phyloP scores from a whole-genome alignment of 2,888 invertebrate genomes.

The Sylvicola fuscatus region DNA sequence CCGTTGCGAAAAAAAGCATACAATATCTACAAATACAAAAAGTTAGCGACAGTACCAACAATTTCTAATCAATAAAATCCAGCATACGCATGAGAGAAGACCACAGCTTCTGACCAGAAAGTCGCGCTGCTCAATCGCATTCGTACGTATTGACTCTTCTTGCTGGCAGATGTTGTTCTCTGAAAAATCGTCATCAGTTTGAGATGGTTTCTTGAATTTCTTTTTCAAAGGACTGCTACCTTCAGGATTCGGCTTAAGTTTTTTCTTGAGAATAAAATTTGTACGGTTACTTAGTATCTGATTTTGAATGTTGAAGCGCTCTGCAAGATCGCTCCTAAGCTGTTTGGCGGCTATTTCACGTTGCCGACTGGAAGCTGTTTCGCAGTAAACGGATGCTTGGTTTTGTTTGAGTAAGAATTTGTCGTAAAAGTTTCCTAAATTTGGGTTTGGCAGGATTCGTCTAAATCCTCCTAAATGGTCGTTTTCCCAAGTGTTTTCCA shows the following conservation, averaged over 20 bases:
- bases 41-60: background rate
- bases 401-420: slow-evolving; percentile 50
- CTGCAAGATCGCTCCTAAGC: slow-evolving; percentile 36
- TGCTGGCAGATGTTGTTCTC: slow-evolving; percentile 32
- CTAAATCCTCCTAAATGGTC: slow-evolving; percentile 55
- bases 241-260: slow-evolving; percentile 12
- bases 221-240: slow-evolving; percentile 9
- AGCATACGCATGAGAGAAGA: slow-evolving; percentile 37
- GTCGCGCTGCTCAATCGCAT: slow-evolving; percentile 42
- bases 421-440: slow-evolving; percentile 37
- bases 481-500: slow-evolving; percentile 51
- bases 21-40: background rate
- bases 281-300: slow-evolving; percentile 7
- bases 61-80: background rate
- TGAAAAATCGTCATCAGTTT: background rate
- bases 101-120: slow-evolving; percentile 48
- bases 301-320: slow-evolving; percentile 7
- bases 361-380: slow-evolving; percentile 56
- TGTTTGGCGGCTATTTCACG: slow-evolving; percentile 52
- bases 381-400: slow-evolving; percentile 39
- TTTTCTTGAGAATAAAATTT: slow-evolving; percentile 15
- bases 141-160: slow-evolving; percentile 51
- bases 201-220: background rate
- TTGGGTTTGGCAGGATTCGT: slow-evolving; percentile 39
- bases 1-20: background rate